phyloP scores from a whole-genome alignment of 2,797 vertebrate species.

The Pachyuromys duprasi region DNA sequence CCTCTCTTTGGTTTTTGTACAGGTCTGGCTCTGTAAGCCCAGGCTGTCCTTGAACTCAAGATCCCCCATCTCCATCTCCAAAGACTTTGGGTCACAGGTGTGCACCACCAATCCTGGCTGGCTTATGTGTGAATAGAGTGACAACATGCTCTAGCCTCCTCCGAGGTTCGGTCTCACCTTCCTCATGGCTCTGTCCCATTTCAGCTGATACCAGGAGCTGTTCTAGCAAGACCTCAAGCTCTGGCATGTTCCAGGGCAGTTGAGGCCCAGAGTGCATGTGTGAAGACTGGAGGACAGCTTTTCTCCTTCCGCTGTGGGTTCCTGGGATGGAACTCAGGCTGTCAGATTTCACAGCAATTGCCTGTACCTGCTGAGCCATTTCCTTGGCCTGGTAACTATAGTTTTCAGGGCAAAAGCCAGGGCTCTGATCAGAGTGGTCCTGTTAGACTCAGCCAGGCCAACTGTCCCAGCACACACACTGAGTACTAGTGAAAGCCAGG shows the following conservation, averaged over 20 bases:
- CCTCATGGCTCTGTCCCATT: not conserved
- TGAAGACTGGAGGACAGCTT: not conserved
- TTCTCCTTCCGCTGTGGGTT: not conserved
- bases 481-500: not conserved
- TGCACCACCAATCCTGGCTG: not conserved
- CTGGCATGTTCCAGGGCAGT: not conserved
- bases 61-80: not conserved
- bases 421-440: not conserved
- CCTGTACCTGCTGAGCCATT: not conserved
- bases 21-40: not conserved
- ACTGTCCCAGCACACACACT: not conserved
- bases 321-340: not conserved
- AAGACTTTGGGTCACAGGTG: not conserved
- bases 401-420: too few relatives aligned
- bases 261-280: not conserved
- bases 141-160: not conserved
- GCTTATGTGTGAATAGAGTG: not conserved
- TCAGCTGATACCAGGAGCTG: not conserved
- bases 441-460: not conserved
- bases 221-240: not conserved
- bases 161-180: not conserved
- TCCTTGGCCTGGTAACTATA: not conserved
- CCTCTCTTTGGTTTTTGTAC: not conserved
- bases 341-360: not conserved
- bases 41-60: not conserved